A percentile compares a stretch with the other conserved stretches of the same genome.
phyloP scores from a whole-genome alignment of 2,888 invertebrate species.

The Eupithecia vulgata region DNA sequence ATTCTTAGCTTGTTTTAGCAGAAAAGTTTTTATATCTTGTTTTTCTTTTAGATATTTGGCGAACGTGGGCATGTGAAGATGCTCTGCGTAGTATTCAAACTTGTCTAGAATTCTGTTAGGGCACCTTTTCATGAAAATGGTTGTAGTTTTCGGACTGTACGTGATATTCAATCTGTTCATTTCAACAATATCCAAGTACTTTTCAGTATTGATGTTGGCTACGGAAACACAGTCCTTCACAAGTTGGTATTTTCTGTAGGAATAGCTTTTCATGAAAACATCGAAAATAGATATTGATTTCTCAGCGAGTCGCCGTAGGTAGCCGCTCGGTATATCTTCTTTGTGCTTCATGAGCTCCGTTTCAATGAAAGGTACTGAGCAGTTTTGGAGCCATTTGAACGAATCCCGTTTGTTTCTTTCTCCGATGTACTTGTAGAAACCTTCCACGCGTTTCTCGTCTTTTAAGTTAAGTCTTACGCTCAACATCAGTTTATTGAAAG shows the following conservation, averaged over 20 bases:
- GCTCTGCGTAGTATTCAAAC: constrained; percentile 46
- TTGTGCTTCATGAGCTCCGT: constrained; percentile 50
- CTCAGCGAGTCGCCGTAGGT: constrained; percentile 60
- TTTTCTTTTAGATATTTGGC: constrained; percentile 56
- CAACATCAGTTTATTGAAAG: constrained; percentile 62
- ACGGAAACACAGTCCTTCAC: constrained; percentile 43
- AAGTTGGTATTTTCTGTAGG: constrained; percentile 18
- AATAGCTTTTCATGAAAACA: constrained; percentile 34
- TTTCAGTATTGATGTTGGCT: constrained; percentile 50
- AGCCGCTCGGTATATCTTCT: constrained; percentile 38
- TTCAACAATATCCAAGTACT: constrained; percentile 58
- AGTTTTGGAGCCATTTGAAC: constrained; percentile 67
- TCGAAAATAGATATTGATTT: constrained; percentile 57
- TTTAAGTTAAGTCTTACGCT: constrained; percentile 63
- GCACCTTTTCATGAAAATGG: constrained; percentile 57
- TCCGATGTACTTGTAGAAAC: constrained; percentile 62
- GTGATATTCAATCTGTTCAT: constrained; percentile 37
- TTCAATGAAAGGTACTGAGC: constrained; percentile 62
- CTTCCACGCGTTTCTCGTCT: constrained; percentile 63
- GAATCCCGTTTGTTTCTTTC: constrained; percentile 48
- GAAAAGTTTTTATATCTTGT: constrained; percentile 56
- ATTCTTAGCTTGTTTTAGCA: constrained; percentile 51
- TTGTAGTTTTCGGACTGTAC: constrained; percentile 56
- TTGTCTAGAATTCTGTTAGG: constrained; percentile 58
- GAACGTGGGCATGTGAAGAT: constrained; percentile 57